These are phyloP conservation scores for Agelas oroides DNA, from an alignment of 37 sponge, comb jelly and placozoan species.

Conservation along the genomic window DNA sequence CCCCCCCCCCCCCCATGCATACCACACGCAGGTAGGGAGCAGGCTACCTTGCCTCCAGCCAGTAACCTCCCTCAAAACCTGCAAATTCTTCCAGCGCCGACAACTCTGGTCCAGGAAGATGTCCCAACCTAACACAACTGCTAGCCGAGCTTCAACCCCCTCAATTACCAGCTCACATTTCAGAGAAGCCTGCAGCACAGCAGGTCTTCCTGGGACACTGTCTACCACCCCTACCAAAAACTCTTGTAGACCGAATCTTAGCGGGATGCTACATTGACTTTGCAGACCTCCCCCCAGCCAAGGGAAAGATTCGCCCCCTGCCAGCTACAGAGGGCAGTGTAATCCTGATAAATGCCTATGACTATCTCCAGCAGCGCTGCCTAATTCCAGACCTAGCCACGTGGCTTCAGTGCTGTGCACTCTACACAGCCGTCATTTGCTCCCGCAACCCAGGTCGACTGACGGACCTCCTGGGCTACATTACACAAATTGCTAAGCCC, in stretches of 20 bases:
- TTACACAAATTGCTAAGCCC: too few relatives aligned
- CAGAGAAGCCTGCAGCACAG: too few relatives aligned
- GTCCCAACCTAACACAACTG: too few relatives aligned
- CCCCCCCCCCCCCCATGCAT: too few relatives aligned
- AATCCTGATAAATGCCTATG: background rate
- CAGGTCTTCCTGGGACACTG: background rate
- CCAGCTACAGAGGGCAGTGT: background rate
- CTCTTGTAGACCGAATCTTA: background rate
- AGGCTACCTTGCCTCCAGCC: too few relatives aligned
- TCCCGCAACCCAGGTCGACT: background rate
- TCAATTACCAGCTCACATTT: too few relatives aligned
- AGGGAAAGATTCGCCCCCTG: background rate
- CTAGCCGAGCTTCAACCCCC: too few relatives aligned
- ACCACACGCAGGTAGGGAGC: too few relatives aligned
- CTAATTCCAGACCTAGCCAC: constrained; percentile 4
- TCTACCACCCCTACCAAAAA: background rate
- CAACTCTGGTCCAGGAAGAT: too few relatives aligned
- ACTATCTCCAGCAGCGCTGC: background rate
- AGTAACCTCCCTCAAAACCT: too few relatives aligned
- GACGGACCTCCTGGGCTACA: background rate
- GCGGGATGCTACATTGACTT: background rate
- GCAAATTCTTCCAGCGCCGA: too few relatives aligned
- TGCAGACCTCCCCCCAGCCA: constrained; percentile 5
- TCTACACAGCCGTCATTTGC: too few relatives aligned
- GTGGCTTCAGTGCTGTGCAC: constrained; percentile 1